Conservation (phyloP, 2,113 vertebrate species). For the Dermatemys mawii region DNA sequence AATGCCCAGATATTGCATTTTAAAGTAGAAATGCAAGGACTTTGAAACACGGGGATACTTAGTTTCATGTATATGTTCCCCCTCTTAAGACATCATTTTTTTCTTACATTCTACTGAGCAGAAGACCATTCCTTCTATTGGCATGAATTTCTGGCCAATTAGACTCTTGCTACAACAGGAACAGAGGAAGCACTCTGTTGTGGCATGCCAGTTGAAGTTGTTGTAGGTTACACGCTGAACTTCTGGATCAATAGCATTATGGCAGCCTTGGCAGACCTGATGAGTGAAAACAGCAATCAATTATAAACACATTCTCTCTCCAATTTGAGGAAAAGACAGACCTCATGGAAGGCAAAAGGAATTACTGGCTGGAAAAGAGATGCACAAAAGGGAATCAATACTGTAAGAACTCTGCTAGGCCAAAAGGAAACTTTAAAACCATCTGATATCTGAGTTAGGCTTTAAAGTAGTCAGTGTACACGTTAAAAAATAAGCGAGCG, state of each 20-base stretch:
- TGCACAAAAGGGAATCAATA: not conserved
- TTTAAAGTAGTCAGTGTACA: not conserved
- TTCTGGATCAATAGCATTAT: constrained; percentile 91
- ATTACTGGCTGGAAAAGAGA: not conserved
- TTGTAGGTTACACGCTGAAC: constrained; percentile 94
- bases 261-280: constrained; percentile 90
- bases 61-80: not conserved
- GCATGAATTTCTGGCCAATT: constrained; percentile 95
- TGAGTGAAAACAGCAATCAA: constrained; percentile 29
- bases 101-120: constrained; percentile 97
- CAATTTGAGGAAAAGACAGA: not conserved
- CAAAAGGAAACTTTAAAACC: not conserved
- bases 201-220: constrained; percentile 92
- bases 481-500: not conserved
- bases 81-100: constrained; percentile 81
- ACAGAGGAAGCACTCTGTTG: constrained; percentile 90
- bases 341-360: not conserved
- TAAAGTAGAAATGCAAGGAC: constrained; percentile 75
- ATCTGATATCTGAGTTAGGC: not conserved
- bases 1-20: constrained; percentile 38
- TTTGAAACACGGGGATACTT: constrained; percentile 55
- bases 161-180: constrained; percentile 93
- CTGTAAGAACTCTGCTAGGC: not conserved
- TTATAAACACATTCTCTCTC: not conserved
- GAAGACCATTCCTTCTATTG: constrained; percentile 88